A percentile compares a stretch with the other conserved stretches of the same genome.
phyloP scores from a whole-genome alignment of 2,888 invertebrate species.

The Hypomecis atomaria region DNA sequence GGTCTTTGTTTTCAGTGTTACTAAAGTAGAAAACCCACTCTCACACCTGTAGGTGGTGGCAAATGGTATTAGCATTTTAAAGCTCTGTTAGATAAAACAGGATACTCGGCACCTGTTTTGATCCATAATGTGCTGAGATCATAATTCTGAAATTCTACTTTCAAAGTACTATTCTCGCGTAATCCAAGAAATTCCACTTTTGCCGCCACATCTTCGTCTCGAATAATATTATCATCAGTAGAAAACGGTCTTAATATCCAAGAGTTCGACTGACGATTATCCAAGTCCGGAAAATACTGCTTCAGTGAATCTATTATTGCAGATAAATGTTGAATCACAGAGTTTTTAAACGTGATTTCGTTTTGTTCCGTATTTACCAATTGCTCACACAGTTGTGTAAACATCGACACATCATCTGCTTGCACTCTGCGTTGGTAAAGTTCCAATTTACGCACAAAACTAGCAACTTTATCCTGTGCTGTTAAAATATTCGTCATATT shows the following conservation, averaged over 20 bases:
- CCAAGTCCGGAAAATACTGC: constrained; percentile 43
- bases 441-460: constrained; percentile 31
- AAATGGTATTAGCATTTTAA: constrained; percentile 40
- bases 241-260: constrained; percentile 40
- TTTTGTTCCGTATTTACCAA: constrained; percentile 34
- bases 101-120: constrained; percentile 26
- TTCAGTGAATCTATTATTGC: constrained; percentile 38
- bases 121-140: neutral
- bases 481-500: constrained; percentile 17
- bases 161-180: neutral
- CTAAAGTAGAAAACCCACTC: neutral
- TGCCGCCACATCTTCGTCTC: neutral
- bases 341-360: constrained; percentile 42
- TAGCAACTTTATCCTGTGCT: neutral
- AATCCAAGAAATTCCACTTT: neutral
- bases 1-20: neutral
- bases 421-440: constrained; percentile 45
- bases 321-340: constrained; percentile 41
- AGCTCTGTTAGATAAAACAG: constrained; percentile 41
- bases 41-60: constrained; percentile 38
- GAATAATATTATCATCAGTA: constrained; percentile 16
- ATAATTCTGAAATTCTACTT: neutral
- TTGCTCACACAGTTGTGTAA: constrained; percentile 43
- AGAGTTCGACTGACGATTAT: constrained; percentile 35
- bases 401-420: constrained; percentile 43